These are phyloP conservation scores for Molothrus ater DNA, from an alignment of 2,797 vertebrate genomes.

Conservation along the genomic window DNA sequence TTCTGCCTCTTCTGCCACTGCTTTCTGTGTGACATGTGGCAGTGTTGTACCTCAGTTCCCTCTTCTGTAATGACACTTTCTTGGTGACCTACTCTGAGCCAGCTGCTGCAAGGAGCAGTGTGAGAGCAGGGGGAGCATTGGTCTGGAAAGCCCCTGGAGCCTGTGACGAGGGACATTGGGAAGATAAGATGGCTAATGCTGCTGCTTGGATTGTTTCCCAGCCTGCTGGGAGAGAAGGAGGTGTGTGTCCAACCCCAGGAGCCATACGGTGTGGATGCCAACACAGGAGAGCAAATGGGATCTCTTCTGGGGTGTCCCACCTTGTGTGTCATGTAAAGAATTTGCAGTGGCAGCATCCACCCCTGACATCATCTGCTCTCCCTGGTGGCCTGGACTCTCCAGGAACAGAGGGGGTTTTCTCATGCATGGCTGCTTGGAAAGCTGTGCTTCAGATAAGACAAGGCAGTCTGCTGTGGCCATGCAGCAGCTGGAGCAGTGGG, in stretches of 20 bases:
- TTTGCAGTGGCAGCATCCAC: neutral
- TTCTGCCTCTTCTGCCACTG: neutral
- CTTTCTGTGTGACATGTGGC: neutral
- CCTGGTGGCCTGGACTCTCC: neutral
- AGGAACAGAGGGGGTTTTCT: neutral
- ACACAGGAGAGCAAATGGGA: fast-evolving
- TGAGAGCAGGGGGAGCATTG: neutral
- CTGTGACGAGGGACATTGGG: neutral
- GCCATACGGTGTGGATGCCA: neutral
- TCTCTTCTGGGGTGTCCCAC: neutral
- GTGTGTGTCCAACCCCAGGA: neutral
- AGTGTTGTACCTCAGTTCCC: neutral
- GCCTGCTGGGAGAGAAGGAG: neutral
- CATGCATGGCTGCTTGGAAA: neutral
- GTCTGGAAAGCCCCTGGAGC: neutral
- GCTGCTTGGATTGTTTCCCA: neutral
- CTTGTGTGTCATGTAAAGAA: neutral
- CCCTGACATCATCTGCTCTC: neutral
- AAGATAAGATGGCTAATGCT: neutral
- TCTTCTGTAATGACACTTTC: neutral
- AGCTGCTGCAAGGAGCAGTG: neutral
- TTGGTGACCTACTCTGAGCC: neutral
- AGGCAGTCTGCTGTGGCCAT: too few relatives aligned
- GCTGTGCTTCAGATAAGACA: neutral
- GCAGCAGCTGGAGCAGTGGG: neutral